phyloP scores from a whole-genome alignment of 2,888 invertebrate genomes.

The Gerris lacustris region DNA sequence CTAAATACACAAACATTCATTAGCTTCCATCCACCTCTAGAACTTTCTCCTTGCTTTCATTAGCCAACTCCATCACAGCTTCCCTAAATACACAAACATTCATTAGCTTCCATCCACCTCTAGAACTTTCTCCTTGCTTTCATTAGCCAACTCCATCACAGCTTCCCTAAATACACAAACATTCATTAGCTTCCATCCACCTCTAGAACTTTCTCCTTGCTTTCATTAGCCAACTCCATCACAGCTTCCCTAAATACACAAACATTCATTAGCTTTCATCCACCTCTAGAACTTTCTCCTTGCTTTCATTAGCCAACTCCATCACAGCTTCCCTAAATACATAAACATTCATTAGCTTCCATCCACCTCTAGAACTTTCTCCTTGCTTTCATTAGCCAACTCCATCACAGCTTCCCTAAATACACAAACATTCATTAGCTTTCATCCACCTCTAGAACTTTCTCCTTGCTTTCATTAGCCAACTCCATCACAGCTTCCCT shows the following conservation, averaged over 20 bases:
- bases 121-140: slow-evolving; percentile 55
- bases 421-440: slow-evolving; percentile 33
- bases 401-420: slow-evolving; percentile 62
- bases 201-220: slow-evolving; percentile 55
- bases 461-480: slow-evolving; percentile 56
- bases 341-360: background rate
- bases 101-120: slow-evolving; percentile 43
- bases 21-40: slow-evolving; percentile 50
- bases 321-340: slow-evolving; percentile 58
- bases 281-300: slow-evolving; percentile 54
- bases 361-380: slow-evolving; percentile 53
- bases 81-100: slow-evolving; percentile 43
- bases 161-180: slow-evolving; percentile 48
- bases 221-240: slow-evolving; percentile 59
- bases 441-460: slow-evolving; percentile 54
- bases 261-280: slow-evolving; percentile 41
- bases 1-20: slow-evolving; percentile 35
- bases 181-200: slow-evolving; percentile 37
- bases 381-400: slow-evolving; percentile 59
- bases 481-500: slow-evolving; percentile 69
- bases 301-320: slow-evolving; percentile 58
- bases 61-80: slow-evolving; percentile 64
- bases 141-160: slow-evolving; percentile 62
- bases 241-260: slow-evolving; percentile 54
- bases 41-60: slow-evolving; percentile 54